Conservation (phyloP, 2,797 vertebrate genomes). For the Cossypha dichroa region DNA sequence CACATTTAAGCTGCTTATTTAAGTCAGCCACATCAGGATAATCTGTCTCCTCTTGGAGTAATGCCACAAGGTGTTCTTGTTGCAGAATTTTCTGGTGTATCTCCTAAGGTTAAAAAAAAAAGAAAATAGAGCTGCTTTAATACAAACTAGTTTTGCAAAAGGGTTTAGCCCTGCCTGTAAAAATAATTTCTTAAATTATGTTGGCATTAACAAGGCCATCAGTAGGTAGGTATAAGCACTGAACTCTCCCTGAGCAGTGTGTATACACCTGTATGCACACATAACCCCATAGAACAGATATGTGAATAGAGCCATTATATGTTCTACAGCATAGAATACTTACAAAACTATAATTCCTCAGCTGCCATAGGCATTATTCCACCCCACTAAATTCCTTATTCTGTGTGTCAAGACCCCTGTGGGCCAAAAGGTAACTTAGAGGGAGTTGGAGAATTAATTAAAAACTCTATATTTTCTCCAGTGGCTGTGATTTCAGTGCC, state of each 20-base stretch:
- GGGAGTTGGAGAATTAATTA: background rate
- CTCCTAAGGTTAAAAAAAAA: conserved; percentile 70
- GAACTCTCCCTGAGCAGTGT: background rate
- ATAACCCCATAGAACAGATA: background rate
- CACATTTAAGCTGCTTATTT: conserved; percentile 79
- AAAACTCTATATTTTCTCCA: background rate
- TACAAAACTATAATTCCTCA: background rate
- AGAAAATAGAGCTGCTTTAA: background rate
- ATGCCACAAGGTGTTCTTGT: conserved; percentile 84
- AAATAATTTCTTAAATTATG: background rate
- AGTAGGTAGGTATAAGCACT: background rate
- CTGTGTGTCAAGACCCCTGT: background rate
- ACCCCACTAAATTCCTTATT: background rate
- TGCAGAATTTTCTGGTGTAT: conserved; percentile 83
- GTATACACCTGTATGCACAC: background rate
- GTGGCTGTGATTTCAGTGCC: background rate
- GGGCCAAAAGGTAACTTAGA: background rate
- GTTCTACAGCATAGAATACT: background rate
- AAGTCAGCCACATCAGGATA: conserved; percentile 85
- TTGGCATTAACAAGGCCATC: background rate
- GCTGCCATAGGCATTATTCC: background rate
- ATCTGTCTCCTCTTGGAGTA: conserved; percentile 83
- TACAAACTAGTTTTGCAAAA: background rate
- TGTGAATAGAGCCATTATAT: background rate
- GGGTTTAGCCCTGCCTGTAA: background rate